Percentiles rank a stretch among this genome's conserved stretches.
phyloP scores from a whole-genome alignment of 1,140 invertebrate genomes.

The Acromyrmex heyeri region DNA sequence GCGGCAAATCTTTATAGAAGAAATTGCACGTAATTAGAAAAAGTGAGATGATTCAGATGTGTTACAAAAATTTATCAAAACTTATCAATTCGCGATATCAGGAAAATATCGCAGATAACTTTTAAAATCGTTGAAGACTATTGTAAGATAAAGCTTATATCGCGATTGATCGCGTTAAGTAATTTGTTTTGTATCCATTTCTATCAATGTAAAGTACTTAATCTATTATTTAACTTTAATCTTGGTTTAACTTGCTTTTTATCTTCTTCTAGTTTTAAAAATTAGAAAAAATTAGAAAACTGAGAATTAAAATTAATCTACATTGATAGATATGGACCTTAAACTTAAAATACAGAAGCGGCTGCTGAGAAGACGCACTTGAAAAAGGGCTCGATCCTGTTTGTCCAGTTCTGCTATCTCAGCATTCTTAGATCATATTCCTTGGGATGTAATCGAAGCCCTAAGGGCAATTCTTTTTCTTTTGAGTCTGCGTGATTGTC shows the following conservation, averaged over 20 bases:
- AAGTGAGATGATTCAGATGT: not conserved
- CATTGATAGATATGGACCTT: not conserved
- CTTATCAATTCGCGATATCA: not conserved
- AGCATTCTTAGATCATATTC: conserved; percentile 1
- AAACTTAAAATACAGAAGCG: not conserved
- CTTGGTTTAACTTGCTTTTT: too few relatives aligned
- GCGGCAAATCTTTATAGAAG: not conserved
- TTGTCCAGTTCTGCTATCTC: conserved; percentile 60
- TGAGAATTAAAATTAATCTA: too few relatives aligned
- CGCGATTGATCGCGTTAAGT: too few relatives aligned
- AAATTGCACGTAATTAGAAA: not conserved
- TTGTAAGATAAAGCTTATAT: not conserved
- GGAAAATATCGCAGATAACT: not conserved
- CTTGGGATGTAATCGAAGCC: not conserved
- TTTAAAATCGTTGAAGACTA: not conserved
- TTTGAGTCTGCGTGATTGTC: not conserved
- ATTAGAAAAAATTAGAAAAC: too few relatives aligned
- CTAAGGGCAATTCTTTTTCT: not conserved
- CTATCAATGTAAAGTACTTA: too few relatives aligned
- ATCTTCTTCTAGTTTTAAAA: too few relatives aligned
- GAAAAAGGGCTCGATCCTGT: conserved; percentile 51
- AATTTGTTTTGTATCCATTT: not conserved
- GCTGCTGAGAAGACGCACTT: not conserved
- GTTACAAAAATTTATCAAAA: not conserved
- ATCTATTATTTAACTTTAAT: too few relatives aligned